A percentile compares a stretch with the other conserved stretches of the same genome.
phyloP scores from a whole-genome alignment of 2,888 invertebrate species.

The Protophormia terraenovae region DNA sequence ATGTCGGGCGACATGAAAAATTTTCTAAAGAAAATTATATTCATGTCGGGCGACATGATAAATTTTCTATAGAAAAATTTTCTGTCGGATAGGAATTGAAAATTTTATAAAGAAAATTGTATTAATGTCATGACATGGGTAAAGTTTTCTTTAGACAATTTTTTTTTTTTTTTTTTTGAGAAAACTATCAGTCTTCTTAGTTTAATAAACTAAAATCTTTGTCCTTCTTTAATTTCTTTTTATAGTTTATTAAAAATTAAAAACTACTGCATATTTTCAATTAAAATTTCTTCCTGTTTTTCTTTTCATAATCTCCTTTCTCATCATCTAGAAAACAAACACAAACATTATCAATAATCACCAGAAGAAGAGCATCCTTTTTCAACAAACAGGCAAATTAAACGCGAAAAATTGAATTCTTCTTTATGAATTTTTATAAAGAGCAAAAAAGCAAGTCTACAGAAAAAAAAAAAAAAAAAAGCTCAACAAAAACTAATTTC shows the following conservation, averaged over 20 bases:
- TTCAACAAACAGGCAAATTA: conserved; percentile 34
- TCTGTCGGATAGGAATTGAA: too few species aligned
- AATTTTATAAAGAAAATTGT: too few species aligned
- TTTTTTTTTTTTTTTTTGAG: too few species aligned
- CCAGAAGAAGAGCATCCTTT: neutral
- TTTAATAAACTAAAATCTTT: too few species aligned
- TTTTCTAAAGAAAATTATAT: too few species aligned
- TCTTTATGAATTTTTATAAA: conserved; percentile 64
- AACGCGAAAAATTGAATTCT: conserved; percentile 48
- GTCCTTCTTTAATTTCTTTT: too few species aligned
- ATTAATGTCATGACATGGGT: too few species aligned
- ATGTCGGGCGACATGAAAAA: too few species aligned
- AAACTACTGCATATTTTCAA: conserved; percentile 6
- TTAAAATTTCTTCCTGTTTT: neutral
- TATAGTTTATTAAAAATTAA: conserved; percentile 23
- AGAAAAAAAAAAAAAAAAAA: neutral
- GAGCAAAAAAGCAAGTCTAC: neutral
- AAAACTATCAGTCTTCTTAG: too few species aligned
- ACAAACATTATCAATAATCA: neutral
- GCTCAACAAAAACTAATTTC: conserved; percentile 75
- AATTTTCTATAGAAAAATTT: too few species aligned
- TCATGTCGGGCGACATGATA: too few species aligned
- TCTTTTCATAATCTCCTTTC: neutral
- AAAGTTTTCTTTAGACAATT: too few species aligned
- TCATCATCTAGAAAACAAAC: neutral